Evolutionary conservation across 1,140 invertebrate genomes (phyloP), one percentile per base, ranked within the genome.

Genomic region (Drosophila oshimai): DNA sequence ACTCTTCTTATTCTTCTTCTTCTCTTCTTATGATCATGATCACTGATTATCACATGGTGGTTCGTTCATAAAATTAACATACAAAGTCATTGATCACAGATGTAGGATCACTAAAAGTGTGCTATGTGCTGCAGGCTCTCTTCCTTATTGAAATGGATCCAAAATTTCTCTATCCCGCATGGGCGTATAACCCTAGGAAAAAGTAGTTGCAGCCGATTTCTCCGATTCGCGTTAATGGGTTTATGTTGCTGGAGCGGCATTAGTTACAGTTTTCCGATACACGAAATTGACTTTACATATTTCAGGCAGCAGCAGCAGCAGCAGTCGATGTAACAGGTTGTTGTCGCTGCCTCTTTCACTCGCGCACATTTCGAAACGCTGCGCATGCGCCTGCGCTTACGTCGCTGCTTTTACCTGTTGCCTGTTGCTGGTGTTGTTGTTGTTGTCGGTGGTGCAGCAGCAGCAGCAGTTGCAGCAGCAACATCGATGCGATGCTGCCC

Each of bases 231-330:
- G 37, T 62, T 64, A 72, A 72, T 73, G 70, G 69, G 71, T 64
- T 76, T 57, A 70, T 72, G 67, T 36, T 53, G 69, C 54, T 75
- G 58, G 12, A 44, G 42, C 41, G 62, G 78, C 79, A 84, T 83
- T 84, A 83, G 78, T 83, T 78, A 83, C 74, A 83, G 57, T 74
- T 77, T 84, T 84, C 65, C 79, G 79, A 77, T 84, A 84, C 69
- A 72, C 75, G 39, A 86, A 72, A 79, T 75, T 75, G 71, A 86
- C 81, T 84, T 86, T 75, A 84, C 80, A 86, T 80, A 88, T 86
- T 87, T 87, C 60, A 72, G 58, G 72, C 72, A 69, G 61, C 73
- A 50, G 49, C 26, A 73, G 49, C 67, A 53, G 72, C 72, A 69
- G 61, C 73, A 50, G 49, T 29, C 78, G 49, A 62, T 57, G 79